phyloP scores from a whole-genome alignment of 2,888 invertebrate species.

The Scaptomyza reducta region DNA sequence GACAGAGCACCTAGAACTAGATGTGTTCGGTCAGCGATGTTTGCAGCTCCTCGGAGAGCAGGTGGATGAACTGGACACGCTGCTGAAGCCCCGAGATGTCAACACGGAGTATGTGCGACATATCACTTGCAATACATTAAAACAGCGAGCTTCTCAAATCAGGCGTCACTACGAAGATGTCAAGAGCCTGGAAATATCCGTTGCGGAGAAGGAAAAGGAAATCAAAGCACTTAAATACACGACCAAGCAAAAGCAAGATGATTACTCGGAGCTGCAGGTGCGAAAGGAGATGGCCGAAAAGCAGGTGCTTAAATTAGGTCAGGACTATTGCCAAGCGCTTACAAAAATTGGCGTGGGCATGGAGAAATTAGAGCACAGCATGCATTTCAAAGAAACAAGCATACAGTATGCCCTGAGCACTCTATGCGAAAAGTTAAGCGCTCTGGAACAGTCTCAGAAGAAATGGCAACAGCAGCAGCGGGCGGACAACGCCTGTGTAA shows the following conservation, averaged over 20 bases:
- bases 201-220: slow-evolving; percentile 96
- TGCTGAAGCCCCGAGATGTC: slow-evolving; percentile 88
- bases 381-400: slow-evolving; percentile 94
- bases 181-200: slow-evolving; percentile 91
- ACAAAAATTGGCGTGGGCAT: slow-evolving; percentile 81
- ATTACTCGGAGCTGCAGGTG: slow-evolving; percentile 94
- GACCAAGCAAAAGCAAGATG: slow-evolving; percentile 96
- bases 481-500: slow-evolving; percentile 77
- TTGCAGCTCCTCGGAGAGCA: slow-evolving; percentile 85
- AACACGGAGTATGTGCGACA: slow-evolving; percentile 84
- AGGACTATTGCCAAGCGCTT: slow-evolving; percentile 64
- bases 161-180: slow-evolving; percentile 97
- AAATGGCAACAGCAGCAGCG: slow-evolving; percentile 93
- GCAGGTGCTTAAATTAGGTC: slow-evolving; percentile 88
- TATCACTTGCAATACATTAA: slow-evolving; percentile 88
- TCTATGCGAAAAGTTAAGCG: slow-evolving; percentile 95
- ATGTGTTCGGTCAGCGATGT: slow-evolving; percentile 57
- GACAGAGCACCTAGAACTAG: slow-evolving; percentile 53
- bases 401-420: slow-evolving; percentile 97
- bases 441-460: slow-evolving; percentile 93
- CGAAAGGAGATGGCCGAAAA: slow-evolving; percentile 96
- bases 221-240: slow-evolving; percentile 93
- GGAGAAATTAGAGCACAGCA: slow-evolving; percentile 90
- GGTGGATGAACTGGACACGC: slow-evolving; percentile 87
- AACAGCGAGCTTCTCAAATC: slow-evolving; percentile 92